These are phyloP conservation scores for Alligator mississippiensis DNA, from an alignment of 2,113 vertebrate genomes.

Conservation along the genomic window DNA sequence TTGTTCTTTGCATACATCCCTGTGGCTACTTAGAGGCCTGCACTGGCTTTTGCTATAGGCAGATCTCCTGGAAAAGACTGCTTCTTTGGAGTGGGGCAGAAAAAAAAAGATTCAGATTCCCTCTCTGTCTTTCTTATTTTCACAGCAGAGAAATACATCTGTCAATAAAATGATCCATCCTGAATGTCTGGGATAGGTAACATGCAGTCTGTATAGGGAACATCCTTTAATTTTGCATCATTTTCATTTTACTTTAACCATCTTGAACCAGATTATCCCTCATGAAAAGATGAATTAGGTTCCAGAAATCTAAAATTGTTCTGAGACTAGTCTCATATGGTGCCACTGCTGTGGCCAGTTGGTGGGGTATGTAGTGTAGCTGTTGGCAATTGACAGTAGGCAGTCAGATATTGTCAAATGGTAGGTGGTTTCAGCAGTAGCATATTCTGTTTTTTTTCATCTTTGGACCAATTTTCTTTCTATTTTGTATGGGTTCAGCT, in stretches of 20 bases:
- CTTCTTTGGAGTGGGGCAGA: not conserved
- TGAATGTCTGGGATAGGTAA: not conserved
- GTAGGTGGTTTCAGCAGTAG: not conserved
- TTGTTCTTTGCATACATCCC: slow-evolving; percentile 36
- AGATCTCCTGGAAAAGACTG: not conserved
- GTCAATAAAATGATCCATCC: not conserved
- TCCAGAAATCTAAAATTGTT: not conserved
- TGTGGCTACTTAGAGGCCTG: slow-evolving; percentile 30
- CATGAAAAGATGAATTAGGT: not conserved
- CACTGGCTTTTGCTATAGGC: not conserved
- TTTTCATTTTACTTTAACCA: not conserved
- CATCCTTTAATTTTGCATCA: not conserved
- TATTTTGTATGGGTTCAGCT: no score
- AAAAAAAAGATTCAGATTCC: not conserved
- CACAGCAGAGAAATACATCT: not conserved
- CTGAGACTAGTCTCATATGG: accelerated
- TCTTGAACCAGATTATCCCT: not conserved
- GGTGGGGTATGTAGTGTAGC: accelerated
- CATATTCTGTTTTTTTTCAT: not conserved
- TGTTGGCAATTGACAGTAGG: not conserved
- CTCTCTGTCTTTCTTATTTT: not conserved
- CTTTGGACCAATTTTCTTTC: not conserved
- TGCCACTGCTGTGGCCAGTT: not conserved
- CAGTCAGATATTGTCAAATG: not conserved
- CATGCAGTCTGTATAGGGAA: not conserved